Evolutionary conservation across 2,113 vertebrate genomes (phyloP), one percentile per base, ranked within the genome.

Genomic region (Merops nubicus): DNA sequence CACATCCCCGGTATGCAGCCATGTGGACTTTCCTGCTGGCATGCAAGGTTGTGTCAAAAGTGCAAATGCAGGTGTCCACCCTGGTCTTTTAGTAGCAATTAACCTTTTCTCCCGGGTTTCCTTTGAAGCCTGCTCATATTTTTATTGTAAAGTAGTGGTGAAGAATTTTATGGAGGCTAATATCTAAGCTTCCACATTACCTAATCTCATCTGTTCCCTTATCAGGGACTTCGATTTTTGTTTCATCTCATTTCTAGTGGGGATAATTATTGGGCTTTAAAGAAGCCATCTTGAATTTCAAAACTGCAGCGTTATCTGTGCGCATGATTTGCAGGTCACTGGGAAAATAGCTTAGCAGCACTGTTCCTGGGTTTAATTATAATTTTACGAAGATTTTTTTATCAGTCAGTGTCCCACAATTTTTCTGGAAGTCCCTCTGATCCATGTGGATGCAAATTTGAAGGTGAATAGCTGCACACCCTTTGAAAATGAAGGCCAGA

Each of bases 81-180:
- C 98, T 98, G 95, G 93, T 93, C 98, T 98, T 96, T 98, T 96
- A 98, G 98, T 95, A 98, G 98, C 97, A 99, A 99, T 99, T 99
- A 99, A 99, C 99, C 98, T 98, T 98, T 98, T 95, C 95, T 98
- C 95, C 91, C 79, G 91, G 89, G 94, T 92, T 98, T 98, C 98
- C 98, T 98, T 98, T 99, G 98, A 98, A 98, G 97, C 96, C 97
- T 89, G 87, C 97, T 98, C 85, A 92, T 74, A 98, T 99, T 99
- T 99, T 99, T 98, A 97, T 97, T 98, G 97, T 95, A 97, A 98
- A 97, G 97, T 93, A 96, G 88, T 91, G 85, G 97, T 91, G 87
- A 97, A 96, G 95, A 97, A 97, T 98, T 98, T 98, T 96, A 98
- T 98, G 97, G 97, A 98, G 96, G 98, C 97, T 98, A 98, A 97